These are phyloP conservation scores for Acronicta alni DNA, from an alignment of 2,888 invertebrate genomes.

Conservation along the genomic window DNA sequence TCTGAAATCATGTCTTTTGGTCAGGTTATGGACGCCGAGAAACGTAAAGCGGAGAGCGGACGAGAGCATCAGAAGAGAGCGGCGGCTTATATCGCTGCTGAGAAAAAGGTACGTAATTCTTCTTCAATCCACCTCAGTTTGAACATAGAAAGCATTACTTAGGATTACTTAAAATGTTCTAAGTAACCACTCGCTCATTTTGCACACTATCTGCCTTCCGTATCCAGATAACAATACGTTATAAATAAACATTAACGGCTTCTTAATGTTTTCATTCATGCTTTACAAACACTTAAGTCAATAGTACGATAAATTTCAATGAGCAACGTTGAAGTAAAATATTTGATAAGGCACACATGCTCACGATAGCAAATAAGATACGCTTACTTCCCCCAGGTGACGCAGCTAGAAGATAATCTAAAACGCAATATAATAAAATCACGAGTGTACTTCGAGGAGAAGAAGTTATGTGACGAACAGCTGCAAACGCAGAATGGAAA, in stretches of 20 bases:
- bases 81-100: conserved; percentile 94
- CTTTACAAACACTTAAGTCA: neutral
- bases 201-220: neutral
- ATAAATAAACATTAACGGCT: neutral
- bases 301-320: neutral
- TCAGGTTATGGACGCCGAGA: conserved; percentile 97
- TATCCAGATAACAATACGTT: neutral
- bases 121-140: too few relatives aligned
- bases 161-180: too few relatives aligned
- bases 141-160: too few relatives aligned
- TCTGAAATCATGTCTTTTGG: neutral
- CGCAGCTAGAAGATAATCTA: conserved; percentile 94
- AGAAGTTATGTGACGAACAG: conserved; percentile 95
- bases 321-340: neutral
- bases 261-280: neutral
- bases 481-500: conserved; percentile 95
- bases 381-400: conserved; percentile 84
- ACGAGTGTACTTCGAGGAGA: conserved; percentile 97
- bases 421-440: conserved; percentile 95
- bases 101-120: conserved; percentile 90
- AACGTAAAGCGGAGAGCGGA: conserved; percentile 96
- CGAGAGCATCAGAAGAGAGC: conserved; percentile 96
- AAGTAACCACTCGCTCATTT: too few relatives aligned
- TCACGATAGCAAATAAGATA: conserved; percentile 2
- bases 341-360: conserved; percentile 4